Base-by-base conservation (phyloP, 1,140 invertebrate species). In the Carposina sasakii region DNA sequence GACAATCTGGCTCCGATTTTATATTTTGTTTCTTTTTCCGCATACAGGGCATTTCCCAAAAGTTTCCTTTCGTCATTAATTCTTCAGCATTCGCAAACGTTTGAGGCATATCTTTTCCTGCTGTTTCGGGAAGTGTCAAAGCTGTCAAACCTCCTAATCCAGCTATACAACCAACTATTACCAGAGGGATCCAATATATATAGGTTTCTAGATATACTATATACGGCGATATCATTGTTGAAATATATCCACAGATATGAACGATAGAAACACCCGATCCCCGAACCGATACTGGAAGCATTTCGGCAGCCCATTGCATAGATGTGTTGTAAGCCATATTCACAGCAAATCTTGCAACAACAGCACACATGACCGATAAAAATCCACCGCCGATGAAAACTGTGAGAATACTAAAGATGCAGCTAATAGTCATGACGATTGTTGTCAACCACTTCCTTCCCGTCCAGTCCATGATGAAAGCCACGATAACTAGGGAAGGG, bases 1-100 rank as follows among this genome's bases (percentile, higher is more conserved):
- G n/a, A n/a, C n/a, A n/a, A n/a, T n/a, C n/a, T n/a, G n/a, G n/a
- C n/a, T n/a, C n/a, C n/a, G n/a, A n/a, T n/a, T n/a, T n/a, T n/a
- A n/a, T n/a, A n/a, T n/a, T n/a, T n/a, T n/a, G n/a, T n/a, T n/a
- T n/a, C n/a, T 52, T 30, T 10, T 21, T 37, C 8, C 6, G 15
- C 5, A 28, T 21, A 28, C n/a, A 33, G 3, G 31, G 33, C 16
- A 46, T 22, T n/a, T 47, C 10, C 17, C 26, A 54, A 24, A 34
- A 47, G 16, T 28, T 40, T 40, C 22, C 37, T 15, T 19, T 30
- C 9, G 12, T 34, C 1, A 17, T 86, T 60, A 89, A 89, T 26
- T 82, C 73, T 71, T 92, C 91, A 10, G 89, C 90, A 70, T 91
- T 90, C 57, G 90, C 88, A 48, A 91, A 81, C n/a, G 90, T 92